Conservation (phyloP, 2,888 invertebrate species). For the Watsonalla cultraria region DNA sequence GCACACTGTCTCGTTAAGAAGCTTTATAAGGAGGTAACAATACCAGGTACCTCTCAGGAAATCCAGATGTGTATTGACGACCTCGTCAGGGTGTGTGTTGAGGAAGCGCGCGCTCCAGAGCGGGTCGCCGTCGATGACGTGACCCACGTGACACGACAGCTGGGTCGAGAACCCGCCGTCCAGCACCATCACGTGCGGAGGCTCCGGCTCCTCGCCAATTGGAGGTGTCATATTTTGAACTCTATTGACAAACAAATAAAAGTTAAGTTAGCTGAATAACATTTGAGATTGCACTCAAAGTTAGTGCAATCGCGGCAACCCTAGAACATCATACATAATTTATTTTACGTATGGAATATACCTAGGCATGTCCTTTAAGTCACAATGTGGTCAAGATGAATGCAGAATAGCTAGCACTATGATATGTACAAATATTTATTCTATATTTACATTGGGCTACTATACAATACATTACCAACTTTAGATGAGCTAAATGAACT, state of each 20-base stretch:
- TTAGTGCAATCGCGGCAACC: no score
- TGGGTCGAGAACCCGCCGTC: constrained; percentile 91
- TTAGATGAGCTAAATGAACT: no score
- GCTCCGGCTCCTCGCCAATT: constrained; percentile 43
- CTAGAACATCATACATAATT: no score
- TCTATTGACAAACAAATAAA: not conserved
- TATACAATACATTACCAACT: no score
- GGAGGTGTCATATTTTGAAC: constrained; percentile 51
- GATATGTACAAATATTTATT: no score
- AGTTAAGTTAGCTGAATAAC: no score
- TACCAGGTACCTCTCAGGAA: constrained; percentile 84
- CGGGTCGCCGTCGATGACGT: constrained; percentile 90
- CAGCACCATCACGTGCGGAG: constrained; percentile 70
- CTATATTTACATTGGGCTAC: no score
- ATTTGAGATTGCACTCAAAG: no score
- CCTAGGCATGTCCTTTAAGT: no score
- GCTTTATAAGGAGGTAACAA: not conserved
- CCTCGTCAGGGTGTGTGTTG: constrained; percentile 87
- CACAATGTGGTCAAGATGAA: no score
- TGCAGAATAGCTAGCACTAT: no score
- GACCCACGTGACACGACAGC: constrained; percentile 85
- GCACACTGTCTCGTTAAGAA: not conserved
- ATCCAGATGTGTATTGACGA: constrained; percentile 89
- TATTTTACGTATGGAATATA: no score
- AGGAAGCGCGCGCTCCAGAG: constrained; percentile 93